These are phyloP conservation scores for Spodoptera littoralis DNA, from an alignment of 2,888 invertebrate species.

Conservation along the genomic window DNA sequence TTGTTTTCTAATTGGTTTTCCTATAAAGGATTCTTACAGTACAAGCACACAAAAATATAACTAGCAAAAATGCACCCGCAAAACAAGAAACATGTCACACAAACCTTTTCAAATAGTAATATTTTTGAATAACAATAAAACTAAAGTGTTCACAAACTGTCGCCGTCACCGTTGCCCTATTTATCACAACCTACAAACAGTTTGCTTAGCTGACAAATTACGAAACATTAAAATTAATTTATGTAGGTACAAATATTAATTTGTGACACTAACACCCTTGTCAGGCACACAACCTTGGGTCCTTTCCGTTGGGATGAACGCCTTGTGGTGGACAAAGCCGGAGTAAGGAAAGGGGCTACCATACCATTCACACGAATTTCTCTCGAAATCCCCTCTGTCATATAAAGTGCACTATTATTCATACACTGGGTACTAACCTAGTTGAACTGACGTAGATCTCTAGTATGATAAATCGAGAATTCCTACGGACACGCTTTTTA, in stretches of 20 bases:
- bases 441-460: constrained; percentile 74
- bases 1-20: too few relatives aligned
- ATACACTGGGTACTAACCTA: constrained; percentile 69
- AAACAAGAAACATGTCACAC: not conserved
- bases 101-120: constrained; percentile 1
- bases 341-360: constrained; percentile 54
- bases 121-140: constrained; percentile 27
- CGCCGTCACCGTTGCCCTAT: constrained; percentile 4
- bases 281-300: constrained; percentile 64
- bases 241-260: constrained; percentile 68
- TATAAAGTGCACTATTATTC: constrained; percentile 83
- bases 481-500: constrained; percentile 52
- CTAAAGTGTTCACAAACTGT: constrained; percentile 2
- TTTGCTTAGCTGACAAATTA: constrained; percentile 51
- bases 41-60: too few relatives aligned
- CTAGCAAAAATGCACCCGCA: too few relatives aligned
- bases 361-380: constrained; percentile 77
- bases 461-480: constrained; percentile 75
- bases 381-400: constrained; percentile 77
- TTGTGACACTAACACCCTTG: constrained; percentile 70
- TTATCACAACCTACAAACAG: constrained; percentile 32
- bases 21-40: too few relatives aligned
- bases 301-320: constrained; percentile 65
- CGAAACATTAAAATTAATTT: constrained; percentile 63
- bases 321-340: constrained; percentile 75